Evolutionary conservation across 1,140 invertebrate genomes (phyloP).

Genomic region (Campodea augens): DNA sequence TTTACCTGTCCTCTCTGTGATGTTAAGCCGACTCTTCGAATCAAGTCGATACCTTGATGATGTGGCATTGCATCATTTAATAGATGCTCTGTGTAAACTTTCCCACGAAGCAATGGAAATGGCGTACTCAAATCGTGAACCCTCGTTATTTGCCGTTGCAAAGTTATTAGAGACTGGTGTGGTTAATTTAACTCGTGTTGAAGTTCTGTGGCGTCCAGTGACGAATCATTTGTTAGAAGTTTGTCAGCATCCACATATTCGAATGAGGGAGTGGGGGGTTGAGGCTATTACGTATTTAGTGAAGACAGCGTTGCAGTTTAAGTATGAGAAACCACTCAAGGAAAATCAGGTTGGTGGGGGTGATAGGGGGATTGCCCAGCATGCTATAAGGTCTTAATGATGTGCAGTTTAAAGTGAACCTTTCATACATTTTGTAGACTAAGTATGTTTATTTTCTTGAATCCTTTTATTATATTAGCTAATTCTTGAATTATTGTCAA

Average conservation of each 20-base stretch:
- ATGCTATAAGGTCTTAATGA: too few species aligned
- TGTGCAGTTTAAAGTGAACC: neutral
- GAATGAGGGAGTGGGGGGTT: conserved; percentile 93
- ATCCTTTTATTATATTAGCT: too few species aligned
- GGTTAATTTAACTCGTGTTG: conserved; percentile 80
- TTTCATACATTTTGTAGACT: conserved; percentile 7
- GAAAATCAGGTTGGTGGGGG: conserved; percentile 50
- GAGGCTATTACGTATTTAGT: conserved; percentile 90
- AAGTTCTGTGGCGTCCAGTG: conserved; percentile 89
- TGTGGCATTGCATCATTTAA: conserved; percentile 84
- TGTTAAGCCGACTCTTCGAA: conserved; percentile 85
- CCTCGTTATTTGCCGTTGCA: conserved; percentile 90
- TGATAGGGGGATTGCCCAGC: too few species aligned
- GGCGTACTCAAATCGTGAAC: conserved; percentile 86
- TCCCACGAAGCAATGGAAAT: conserved; percentile 95
- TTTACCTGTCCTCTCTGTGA: conserved; percentile 75
- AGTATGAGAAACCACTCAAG: conserved; percentile 61
- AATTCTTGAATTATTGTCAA: too few species aligned
- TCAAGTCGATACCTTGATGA: conserved; percentile 86
- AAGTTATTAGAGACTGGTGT: conserved; percentile 91
- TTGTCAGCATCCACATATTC: conserved; percentile 83
- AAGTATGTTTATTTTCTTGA: conserved; percentile 3
- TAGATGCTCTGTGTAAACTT: conserved; percentile 89
- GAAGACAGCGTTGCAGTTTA: conserved; percentile 72
- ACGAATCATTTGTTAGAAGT: conserved; percentile 91